Evolutionary conservation across 2,797 vertebrate species (phyloP).

Genomic region (Phataginus tricuspis): DNA sequence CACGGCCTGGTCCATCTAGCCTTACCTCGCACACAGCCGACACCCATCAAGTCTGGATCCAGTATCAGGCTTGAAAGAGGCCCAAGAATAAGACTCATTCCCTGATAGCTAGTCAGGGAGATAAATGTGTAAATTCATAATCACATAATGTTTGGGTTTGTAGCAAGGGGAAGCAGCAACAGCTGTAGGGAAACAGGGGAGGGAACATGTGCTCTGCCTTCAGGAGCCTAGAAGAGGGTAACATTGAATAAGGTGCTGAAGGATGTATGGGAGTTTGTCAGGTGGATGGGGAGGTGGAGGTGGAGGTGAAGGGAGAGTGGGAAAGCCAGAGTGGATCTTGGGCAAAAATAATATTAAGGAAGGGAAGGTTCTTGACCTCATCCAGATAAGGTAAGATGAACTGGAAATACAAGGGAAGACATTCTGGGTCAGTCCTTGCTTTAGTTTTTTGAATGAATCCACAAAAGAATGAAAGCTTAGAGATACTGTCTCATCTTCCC

Average conservation of each 20-base stretch:
- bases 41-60: not conserved
- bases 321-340: not conserved
- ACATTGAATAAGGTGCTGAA: not conserved
- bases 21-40: not conserved
- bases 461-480: not conserved
- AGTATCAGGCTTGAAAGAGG: not conserved
- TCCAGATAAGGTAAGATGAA: not conserved
- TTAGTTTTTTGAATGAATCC: not conserved
- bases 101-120: slow-evolving; percentile 17
- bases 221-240: not conserved
- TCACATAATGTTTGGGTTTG: not conserved
- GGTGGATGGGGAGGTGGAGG: not conserved
- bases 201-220: not conserved
- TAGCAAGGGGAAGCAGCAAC: not conserved
- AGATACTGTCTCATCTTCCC: not conserved
- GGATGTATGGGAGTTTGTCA: not conserved
- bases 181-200: not conserved
- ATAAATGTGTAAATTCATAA: not conserved
- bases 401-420: not conserved
- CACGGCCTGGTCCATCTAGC: not conserved
- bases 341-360: not conserved
- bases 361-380: not conserved
- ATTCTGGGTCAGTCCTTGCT: not conserved
- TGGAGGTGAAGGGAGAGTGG: not conserved
- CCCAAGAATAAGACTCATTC: not conserved